Conservation (phyloP, 2,113 vertebrate species). For the Lophotis ruficrista region DNA sequence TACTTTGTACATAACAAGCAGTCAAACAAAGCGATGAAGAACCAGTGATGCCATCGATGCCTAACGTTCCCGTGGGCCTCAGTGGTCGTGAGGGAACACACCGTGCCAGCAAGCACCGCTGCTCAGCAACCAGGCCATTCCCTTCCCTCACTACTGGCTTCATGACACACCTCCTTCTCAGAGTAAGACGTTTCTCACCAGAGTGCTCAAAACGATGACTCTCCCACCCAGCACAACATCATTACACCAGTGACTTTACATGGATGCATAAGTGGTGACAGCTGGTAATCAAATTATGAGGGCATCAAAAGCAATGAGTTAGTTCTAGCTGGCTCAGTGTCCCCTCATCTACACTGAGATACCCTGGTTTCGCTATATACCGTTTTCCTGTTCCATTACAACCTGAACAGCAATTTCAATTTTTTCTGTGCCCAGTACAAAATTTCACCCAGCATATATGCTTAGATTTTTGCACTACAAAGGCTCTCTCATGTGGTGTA, state of each 20-base stretch:
- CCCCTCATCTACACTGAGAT: not conserved
- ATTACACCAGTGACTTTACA: not conserved
- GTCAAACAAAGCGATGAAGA: not conserved
- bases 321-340: not conserved
- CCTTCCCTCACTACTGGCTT: not conserved
- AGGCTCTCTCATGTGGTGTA: not conserved
- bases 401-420: not conserved
- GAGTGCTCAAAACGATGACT: not conserved
- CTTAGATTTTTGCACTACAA: not conserved
- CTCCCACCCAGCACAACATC: not conserved
- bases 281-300: not conserved
- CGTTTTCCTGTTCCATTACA: not conserved
- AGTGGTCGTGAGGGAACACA: accelerated
- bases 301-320: not conserved
- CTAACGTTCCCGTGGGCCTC: accelerated
- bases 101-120: accelerated
- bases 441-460: not conserved
- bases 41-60: not conserved
- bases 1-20: not conserved
- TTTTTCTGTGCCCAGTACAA: not conserved
- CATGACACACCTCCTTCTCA: not conserved
- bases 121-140: not conserved
- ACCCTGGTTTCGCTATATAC: not conserved
- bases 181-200: not conserved
- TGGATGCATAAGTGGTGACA: not conserved